Evolutionary conservation across 1,140 invertebrate genomes (phyloP), one percentile per base, ranked within the genome.

Genomic region (Thrips palmi): DNA sequence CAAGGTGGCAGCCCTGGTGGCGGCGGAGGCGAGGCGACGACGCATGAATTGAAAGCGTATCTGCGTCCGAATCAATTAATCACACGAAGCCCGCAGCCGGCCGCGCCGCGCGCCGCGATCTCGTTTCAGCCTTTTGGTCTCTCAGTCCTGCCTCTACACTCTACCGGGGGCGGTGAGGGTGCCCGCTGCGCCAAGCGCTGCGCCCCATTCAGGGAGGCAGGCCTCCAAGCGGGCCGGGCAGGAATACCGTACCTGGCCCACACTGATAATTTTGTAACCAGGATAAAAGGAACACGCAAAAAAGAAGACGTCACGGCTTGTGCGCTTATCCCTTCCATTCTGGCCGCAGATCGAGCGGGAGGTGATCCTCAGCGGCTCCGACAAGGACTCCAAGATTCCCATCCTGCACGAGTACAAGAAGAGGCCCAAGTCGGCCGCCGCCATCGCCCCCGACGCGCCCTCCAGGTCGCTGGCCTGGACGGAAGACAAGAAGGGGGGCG

Each of bases 361-460:
- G 55, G 68, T 77, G 40, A 68, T 75, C 12, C 53, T 78, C 25
- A 71, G 71, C 2, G 73, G 67, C 33, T 63, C 63, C 1, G 75
- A 78, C 49, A 78, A 77, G 51, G 75, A 71, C 52, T 73, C 72
- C 11, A 80, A 78, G 55, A 75, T 77, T 37, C 74, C 74, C 2
- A 74, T 77, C 41, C 60, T 78, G 31, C 68, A 75, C 49, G 74
- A 80, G 42, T 72, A 73, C 47, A 70, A 72, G 49, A 73, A 74
- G 50, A 57, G 67, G 40, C 62, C 50, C 22, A 54, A 62, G 35
- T 58, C 63, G 45, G 60, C 64, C 43, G 55, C 62, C 11, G 64
- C 71, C 12, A 72, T 78, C 18, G 75, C 74, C 20, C 75, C 75
- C 28, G 76, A 78, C 56, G 67, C 68, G 11, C 76, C 75, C n/a